These are phyloP conservation scores for Eucriotettix oculatus DNA, from an alignment of 2,888 invertebrate species.

Conservation along the genomic window DNA sequence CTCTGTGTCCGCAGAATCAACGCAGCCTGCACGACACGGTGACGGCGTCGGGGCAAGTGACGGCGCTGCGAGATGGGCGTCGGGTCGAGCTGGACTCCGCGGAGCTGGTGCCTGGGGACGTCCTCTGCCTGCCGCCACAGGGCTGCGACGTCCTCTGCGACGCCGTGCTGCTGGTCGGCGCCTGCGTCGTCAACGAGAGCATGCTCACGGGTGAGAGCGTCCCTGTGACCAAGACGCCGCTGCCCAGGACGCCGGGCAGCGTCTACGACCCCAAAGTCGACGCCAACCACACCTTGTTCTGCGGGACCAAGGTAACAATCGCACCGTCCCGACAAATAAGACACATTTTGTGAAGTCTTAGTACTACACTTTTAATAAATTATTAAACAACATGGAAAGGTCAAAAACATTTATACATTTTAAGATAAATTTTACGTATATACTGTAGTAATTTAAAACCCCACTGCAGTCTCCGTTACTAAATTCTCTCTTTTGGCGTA, in stretches of 20 bases:
- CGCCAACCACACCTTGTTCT: conserved; percentile 72
- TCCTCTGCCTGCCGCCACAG: conserved; percentile 61
- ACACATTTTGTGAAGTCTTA: too few species aligned
- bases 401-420: too few species aligned
- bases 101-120: conserved; percentile 72
- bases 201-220: conserved; percentile 90
- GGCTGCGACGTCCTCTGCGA: conserved; percentile 70
- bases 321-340: too few species aligned
- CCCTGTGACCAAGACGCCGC: conserved; percentile 71
- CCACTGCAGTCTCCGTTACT: too few species aligned
- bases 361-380: too few species aligned
- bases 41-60: conserved; percentile 31
- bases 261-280: conserved; percentile 57
- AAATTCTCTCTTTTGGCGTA: too few species aligned
- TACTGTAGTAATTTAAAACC: too few species aligned
- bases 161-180: conserved; percentile 69
- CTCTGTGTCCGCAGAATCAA: conserved; percentile 23
- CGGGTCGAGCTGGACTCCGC: conserved; percentile 32
- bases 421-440: too few species aligned
- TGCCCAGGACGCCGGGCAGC: conserved; percentile 38
- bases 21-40: conserved; percentile 27
- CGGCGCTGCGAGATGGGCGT: conserved; percentile 30
- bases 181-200: conserved; percentile 85
- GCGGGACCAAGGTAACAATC: conserved; percentile 60
- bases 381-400: too few species aligned